These are phyloP conservation scores for Aphelocoma californica DNA, from an alignment of 2,797 vertebrate genomes.

Conservation along the genomic window DNA sequence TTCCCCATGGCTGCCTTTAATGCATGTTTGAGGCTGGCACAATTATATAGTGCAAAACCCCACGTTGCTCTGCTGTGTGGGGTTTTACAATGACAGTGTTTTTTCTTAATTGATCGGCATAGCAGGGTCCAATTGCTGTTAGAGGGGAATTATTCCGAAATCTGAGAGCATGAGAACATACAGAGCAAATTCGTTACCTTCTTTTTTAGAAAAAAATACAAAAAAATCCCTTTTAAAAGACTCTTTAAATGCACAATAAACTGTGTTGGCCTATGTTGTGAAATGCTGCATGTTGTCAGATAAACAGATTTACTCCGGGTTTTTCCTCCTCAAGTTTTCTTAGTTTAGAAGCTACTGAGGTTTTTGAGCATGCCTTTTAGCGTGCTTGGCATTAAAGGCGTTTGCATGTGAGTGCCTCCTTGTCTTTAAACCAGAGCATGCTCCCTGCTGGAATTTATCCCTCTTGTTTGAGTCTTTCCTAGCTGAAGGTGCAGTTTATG, in stretches of 20 bases:
- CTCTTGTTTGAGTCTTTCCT: neutral
- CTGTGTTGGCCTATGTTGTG: neutral
- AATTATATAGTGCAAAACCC: conserved; percentile 30
- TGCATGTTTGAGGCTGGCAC: conserved; percentile 47
- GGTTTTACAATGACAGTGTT: conserved; percentile 37
- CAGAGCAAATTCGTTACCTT: neutral
- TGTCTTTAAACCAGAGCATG: neutral
- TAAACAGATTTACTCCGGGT: neutral
- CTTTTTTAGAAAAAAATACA: neutral
- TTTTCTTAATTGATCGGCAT: conserved; percentile 33
- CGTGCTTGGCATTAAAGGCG: neutral
- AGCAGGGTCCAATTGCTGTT: conserved; percentile 4
- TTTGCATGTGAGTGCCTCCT: neutral
- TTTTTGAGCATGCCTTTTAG: neutral
- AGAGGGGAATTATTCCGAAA: conserved; percentile 43
- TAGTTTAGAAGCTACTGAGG: neutral
- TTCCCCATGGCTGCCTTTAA: conserved; percentile 49
- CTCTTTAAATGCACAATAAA: neutral
- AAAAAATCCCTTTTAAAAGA: neutral
- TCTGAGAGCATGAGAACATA: conserved; percentile 41
- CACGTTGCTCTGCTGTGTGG: conserved; percentile 32
- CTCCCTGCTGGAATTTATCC: conserved; percentile 2
- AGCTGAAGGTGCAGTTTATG: neutral
- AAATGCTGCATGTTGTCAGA: neutral
- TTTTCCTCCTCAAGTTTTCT: neutral